Percentiles rank a stretch among this genome's conserved stretches.
These are phyloP conservation scores for Nannoperca obscura DNA, from an alignment of 2,797 vertebrate species.

Conservation along the genomic window DNA sequence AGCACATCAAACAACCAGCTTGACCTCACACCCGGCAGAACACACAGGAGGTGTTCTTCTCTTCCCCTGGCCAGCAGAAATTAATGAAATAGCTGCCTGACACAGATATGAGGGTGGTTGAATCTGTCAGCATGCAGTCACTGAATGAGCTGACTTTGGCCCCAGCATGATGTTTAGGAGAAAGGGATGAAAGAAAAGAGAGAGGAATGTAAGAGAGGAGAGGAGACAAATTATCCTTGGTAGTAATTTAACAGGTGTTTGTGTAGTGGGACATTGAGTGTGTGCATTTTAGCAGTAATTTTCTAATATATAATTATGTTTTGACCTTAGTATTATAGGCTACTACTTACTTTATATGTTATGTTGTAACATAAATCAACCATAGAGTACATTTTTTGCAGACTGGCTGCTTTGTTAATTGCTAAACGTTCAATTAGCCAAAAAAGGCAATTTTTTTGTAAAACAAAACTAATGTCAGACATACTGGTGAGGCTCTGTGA, in stretches of 20 bases:
- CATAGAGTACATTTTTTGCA: background rate
- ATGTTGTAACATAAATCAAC: background rate
- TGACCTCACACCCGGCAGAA: conserved; percentile 61
- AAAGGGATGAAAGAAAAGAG: conserved; percentile 43
- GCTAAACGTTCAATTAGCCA: background rate
- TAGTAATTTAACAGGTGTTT: conserved; percentile 17
- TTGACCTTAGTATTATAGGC: conserved; percentile 8
- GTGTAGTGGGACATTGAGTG: background rate
- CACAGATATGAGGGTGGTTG: conserved; percentile 63
- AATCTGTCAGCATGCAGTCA: conserved; percentile 64
- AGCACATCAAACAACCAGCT: conserved; percentile 49
- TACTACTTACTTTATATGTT: background rate
- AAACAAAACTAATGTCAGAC: background rate
- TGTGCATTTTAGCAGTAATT: background rate
- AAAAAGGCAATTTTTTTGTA: background rate
- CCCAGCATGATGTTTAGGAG: conserved; percentile 16
- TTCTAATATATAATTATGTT: background rate
- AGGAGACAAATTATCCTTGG: conserved; percentile 12
- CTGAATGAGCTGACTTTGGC: conserved; percentile 49
- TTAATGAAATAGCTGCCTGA: conserved; percentile 73
- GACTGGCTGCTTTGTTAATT: background rate
- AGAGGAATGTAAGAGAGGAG: conserved; percentile 33
- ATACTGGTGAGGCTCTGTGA: background rate
- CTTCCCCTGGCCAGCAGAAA: conserved; percentile 36
- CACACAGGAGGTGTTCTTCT: conserved; percentile 54